These are phyloP conservation scores for Lateolabrax maculatus DNA, from an alignment of 2,797 vertebrate species.

Conservation along the genomic window DNA sequence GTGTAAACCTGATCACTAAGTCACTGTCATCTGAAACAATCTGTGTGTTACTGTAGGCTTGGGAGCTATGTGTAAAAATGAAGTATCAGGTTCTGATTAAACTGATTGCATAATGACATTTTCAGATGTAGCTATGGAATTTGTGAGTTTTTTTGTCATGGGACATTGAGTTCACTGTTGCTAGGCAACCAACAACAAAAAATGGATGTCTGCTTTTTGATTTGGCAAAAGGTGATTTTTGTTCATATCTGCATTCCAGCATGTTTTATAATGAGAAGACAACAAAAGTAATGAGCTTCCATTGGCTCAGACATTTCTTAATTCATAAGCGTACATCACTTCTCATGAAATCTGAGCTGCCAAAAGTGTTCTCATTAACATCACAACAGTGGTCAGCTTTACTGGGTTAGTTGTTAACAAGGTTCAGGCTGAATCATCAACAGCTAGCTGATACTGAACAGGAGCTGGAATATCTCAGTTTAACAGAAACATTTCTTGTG, in stretches of 20 bases:
- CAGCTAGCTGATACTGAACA: no score
- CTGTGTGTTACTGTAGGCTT: neutral
- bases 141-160: neutral
- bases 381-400: neutral
- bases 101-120: slow-evolving; percentile 7
- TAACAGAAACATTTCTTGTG: no score
- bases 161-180: neutral
- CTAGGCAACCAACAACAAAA: slow-evolving; percentile 6
- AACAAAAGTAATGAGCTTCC: neutral
- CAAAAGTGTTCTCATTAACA: neutral
- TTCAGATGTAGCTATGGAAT: neutral
- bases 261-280: no score
- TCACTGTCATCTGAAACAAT: neutral
- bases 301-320: neutral
- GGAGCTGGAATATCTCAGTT: no score
- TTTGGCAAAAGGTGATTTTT: no score
- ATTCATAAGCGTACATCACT: neutral
- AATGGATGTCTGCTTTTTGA: neutral
- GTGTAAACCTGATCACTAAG: neutral
- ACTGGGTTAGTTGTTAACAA: no score
- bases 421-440: no score
- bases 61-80: neutral
- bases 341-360: neutral
- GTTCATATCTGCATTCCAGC: no score
- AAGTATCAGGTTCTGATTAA: neutral